Evolutionary conservation across 2,113 vertebrate genomes (phyloP), one percentile per base, ranked within the genome.

Genomic region (Fukomys damarensis): DNA sequence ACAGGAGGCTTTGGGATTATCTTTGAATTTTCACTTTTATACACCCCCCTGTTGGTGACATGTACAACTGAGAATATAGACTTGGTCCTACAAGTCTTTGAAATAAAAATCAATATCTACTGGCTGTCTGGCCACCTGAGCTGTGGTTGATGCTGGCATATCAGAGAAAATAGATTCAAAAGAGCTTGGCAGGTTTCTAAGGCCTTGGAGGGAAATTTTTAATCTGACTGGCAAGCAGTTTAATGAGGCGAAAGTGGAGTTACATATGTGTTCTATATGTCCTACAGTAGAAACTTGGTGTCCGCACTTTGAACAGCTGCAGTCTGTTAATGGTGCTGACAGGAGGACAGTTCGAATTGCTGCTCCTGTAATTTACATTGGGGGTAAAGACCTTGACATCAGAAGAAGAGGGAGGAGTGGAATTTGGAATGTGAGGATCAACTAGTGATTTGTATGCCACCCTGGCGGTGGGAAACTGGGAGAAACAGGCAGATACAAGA

Each of bases 1-100:
- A 95, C 43, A 97, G 30, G 81, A 96, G 61, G 77, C 56, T 97
- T 35, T 43, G 89, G 82, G 32, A 92, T 95, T 97, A 93, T 63
- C 86, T 20, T 66, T 43, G 35, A 11, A 32, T 28, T 49, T 41
- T 86, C 0, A 7, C 12, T 2, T 7, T 8, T 20, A 0, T 58
- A 20, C 12, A 80, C 19, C 10, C 8, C 26, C 9, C 2, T 41
- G 1, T 35, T 82, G 54, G 46, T 79, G 32, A 41, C 49, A 58
- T 30, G 56, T 2, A 41, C 30, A 74, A 56, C 85, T n/a, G 59
- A 80, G 61, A 88, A 43, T 58, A 19, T 35, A 24, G 49, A 43
- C 35, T 76, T 54, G 41, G 49, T 86, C 35, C 46, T 65, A 32
- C 2, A 83, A 26, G 30, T 58, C 43, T 95, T 95, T 2, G 16